These are phyloP conservation scores for Holocentrus rufus DNA, from an alignment of 2,797 vertebrate species.

Conservation along the genomic window DNA sequence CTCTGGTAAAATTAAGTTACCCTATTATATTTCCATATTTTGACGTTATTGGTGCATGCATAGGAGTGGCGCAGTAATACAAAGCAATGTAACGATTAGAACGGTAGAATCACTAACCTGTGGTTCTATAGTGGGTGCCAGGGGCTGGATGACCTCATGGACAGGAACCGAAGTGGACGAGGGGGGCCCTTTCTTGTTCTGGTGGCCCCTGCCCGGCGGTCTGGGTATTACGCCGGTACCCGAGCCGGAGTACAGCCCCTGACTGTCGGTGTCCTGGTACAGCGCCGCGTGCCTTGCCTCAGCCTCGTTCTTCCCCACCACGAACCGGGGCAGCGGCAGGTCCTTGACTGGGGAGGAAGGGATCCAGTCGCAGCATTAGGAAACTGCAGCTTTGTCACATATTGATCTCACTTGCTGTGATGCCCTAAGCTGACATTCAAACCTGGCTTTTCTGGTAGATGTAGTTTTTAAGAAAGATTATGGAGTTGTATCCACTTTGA, in stretches of 20 bases:
- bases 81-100: background rate
- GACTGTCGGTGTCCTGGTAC: conserved; percentile 91
- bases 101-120: conserved; percentile 82
- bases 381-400: background rate
- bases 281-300: conserved; percentile 88
- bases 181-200: conserved; percentile 90
- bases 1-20: too few relatives aligned
- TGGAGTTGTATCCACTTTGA: background rate
- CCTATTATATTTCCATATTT: too few relatives aligned
- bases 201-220: conserved; percentile 88
- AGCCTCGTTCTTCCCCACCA: conserved; percentile 94
- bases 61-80: too few relatives aligned
- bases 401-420: conserved; percentile 12
- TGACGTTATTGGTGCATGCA: background rate
- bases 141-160: conserved; percentile 90
- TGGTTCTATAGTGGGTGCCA: conserved; percentile 85
- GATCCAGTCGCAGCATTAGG: conserved; percentile 21
- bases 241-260: conserved; percentile 90
- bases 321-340: conserved; percentile 93
- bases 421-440: background rate
- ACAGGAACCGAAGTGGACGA: conserved; percentile 79
- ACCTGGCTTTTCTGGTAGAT: too few relatives aligned
- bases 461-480: too few relatives aligned
- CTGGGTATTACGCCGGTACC: conserved; percentile 93
- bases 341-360: conserved; percentile 88